Conservation (phyloP, 2,113 vertebrate species). For the Cebus imitator region DNA sequence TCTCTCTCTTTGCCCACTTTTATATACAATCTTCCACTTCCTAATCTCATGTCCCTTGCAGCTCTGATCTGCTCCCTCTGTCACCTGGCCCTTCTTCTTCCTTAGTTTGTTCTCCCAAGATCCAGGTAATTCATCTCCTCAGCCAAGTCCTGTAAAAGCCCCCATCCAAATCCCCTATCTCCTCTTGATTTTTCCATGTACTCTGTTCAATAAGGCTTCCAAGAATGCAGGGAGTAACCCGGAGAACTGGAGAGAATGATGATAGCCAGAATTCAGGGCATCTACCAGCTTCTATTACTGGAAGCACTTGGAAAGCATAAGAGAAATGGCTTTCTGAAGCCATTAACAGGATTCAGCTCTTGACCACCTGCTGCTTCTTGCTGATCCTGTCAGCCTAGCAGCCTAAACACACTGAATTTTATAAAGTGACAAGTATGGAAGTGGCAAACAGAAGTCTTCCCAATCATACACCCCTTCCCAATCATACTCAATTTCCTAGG, state of each 20-base stretch:
- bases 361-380: slow-evolving; percentile 74
- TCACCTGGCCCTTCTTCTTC: not conserved
- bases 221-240: slow-evolving; percentile 39
- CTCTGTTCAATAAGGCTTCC: slow-evolving; percentile 29
- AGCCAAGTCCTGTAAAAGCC: not conserved
- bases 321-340: slow-evolving; percentile 55
- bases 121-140: not conserved
- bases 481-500: not conserved
- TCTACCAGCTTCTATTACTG: slow-evolving; percentile 54
- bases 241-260: not conserved
- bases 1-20: not conserved
- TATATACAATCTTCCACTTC: not conserved
- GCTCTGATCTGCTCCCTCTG: not conserved
- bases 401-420: not conserved
- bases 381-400: not conserved
- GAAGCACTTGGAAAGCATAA: slow-evolving; percentile 54
- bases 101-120: not conserved
- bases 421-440: not conserved
- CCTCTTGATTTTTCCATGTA: not conserved
- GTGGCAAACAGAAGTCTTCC: not conserved
- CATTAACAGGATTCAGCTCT: slow-evolving; percentile 46
- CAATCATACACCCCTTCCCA: not conserved
- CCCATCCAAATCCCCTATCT: not conserved
- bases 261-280: slow-evolving; percentile 22
- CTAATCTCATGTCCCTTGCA: not conserved